These are phyloP conservation scores for Oreotragus oreotragus DNA, from an alignment of 2,113 vertebrate species.

Conservation along the genomic window DNA sequence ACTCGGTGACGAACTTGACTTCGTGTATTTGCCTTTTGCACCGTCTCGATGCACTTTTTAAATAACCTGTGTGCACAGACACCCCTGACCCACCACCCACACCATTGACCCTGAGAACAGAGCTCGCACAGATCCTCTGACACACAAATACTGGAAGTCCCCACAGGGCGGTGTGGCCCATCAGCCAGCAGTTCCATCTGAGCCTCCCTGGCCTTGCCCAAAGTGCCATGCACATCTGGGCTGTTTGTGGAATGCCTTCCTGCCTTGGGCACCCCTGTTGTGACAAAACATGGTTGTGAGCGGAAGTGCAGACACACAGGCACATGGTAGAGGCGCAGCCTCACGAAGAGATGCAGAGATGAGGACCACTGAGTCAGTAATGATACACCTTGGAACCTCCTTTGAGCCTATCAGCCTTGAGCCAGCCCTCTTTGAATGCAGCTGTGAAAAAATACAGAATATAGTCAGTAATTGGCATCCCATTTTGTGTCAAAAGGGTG, in stretches of 20 bases:
- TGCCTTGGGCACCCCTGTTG: rapidly evolving
- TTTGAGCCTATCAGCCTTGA: not conserved
- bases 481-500: not conserved
- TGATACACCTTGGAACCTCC: rapidly evolving
- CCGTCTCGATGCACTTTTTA: rapidly evolving
- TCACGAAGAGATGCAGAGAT: rapidly evolving
- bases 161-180: not conserved
- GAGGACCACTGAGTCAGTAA: too few relatives aligned
- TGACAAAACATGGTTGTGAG: rapidly evolving
- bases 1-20: not conserved
- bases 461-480: not conserved
- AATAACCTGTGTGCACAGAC: rapidly evolving
- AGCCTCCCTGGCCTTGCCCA: not conserved
- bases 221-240: rapidly evolving
- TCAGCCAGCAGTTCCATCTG: too few relatives aligned
- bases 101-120: not conserved
- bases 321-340: rapidly evolving
- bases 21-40: not conserved
- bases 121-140: rapidly evolving
- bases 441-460: not conserved
- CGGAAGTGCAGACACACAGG: not conserved
- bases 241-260: rapidly evolving
- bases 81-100: not conserved
- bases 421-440: not conserved
- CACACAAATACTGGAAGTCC: not conserved